Evolutionary conservation across 2,888 invertebrate genomes (phyloP).

Genomic region (Oscheius sp.): DNA sequence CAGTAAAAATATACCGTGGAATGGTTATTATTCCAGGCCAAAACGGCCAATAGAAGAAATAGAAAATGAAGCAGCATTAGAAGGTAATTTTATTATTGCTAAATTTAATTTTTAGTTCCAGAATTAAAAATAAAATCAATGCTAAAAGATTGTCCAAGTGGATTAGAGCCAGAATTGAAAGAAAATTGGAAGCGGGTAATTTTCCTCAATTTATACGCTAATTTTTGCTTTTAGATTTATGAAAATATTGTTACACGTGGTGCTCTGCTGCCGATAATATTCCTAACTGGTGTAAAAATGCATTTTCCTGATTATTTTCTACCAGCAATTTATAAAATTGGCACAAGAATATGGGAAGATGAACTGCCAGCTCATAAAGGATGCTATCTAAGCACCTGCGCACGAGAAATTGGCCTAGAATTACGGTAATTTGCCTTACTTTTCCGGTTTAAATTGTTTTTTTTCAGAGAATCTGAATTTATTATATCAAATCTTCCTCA

Average conservation of each 20-base stretch:
- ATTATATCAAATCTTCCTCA: slow-evolving; percentile 32
- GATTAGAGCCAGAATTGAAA: background rate
- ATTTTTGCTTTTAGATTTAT: slow-evolving; percentile 20
- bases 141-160: background rate
- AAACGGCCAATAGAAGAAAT: background rate
- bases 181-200: background rate
- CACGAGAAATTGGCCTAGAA: slow-evolving; percentile 21
- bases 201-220: background rate
- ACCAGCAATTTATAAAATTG: slow-evolving; percentile 5
- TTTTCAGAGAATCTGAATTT: slow-evolving; percentile 32
- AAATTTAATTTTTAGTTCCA: background rate
- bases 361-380: slow-evolving; percentile 28
- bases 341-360: slow-evolving; percentile 22
- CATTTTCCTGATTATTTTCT: slow-evolving; percentile 24
- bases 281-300: slow-evolving; percentile 16
- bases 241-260: too few relatives aligned
- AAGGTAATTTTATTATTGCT: background rate
- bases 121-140: background rate
- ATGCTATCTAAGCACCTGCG: slow-evolving; percentile 33
- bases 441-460: background rate
- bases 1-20: background rate
- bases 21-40: background rate
- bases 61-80: too few relatives aligned
- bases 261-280: slow-evolving; percentile 13
- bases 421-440: slow-evolving; percentile 8